phyloP scores from a whole-genome alignment of 2,113 vertebrate species.

The Paedocypris sp. region DNA sequence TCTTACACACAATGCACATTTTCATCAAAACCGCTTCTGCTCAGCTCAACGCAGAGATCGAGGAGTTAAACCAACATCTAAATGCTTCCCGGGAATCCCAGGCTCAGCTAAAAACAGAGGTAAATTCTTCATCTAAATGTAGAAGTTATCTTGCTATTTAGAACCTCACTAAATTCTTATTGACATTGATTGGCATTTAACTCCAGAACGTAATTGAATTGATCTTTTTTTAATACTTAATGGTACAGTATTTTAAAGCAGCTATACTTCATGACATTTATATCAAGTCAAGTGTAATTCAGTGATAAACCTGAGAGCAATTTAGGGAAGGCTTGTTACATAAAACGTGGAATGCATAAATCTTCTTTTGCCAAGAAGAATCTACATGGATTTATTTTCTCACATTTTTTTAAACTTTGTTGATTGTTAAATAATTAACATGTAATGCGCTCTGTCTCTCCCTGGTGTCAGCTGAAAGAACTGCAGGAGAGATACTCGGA shows the following conservation, averaged over 20 bases:
- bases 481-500: slow-evolving; percentile 69
- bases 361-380: background rate
- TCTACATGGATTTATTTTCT: too few relatives aligned
- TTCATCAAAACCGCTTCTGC: background rate
- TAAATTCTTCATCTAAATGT: slow-evolving; percentile 23
- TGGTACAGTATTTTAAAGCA: too few relatives aligned
- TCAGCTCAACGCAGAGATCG: slow-evolving; percentile 67
- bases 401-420: too few relatives aligned
- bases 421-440: too few relatives aligned
- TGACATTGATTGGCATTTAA: too few relatives aligned
- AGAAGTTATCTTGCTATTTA: background rate
- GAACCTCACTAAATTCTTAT: too few relatives aligned
- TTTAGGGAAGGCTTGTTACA: too few relatives aligned
- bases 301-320: too few relatives aligned
- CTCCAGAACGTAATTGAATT: too few relatives aligned
- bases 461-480: slow-evolving; percentile 62
- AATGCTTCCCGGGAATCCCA: slow-evolving; percentile 57
- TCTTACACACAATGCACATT: background rate
- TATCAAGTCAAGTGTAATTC: background rate
- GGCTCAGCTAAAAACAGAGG: slow-evolving; percentile 65
- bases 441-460: slow-evolving; percentile 17
- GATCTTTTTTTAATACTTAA: too few relatives aligned
- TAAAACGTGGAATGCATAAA: too few relatives aligned
- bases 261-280: too few relatives aligned
- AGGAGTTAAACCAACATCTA: slow-evolving; percentile 75